Conservation (phyloP, 2,888 invertebrate genomes). For the Fissipunctia ypsillon region DNA sequence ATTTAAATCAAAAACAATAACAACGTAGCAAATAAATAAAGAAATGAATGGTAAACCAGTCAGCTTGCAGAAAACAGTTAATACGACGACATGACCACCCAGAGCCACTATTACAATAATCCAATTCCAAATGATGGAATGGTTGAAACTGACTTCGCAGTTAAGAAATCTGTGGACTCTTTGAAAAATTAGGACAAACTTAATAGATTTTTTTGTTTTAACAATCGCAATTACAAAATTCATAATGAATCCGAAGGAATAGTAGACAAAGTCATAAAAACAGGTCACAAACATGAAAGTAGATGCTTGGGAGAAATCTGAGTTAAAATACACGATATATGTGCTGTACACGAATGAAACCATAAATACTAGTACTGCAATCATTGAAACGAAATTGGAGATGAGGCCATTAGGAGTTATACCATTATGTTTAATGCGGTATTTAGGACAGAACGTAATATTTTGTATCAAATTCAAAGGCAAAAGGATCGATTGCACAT, state of each 20-base stretch:
- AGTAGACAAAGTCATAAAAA: background rate
- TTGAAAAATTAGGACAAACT: slow-evolving; percentile 23
- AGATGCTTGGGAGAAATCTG: background rate
- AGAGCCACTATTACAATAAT: slow-evolving; percentile 5
- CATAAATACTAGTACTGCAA: background rate
- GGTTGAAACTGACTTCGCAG: background rate
- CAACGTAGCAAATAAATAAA: background rate
- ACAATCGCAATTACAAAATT: background rate
- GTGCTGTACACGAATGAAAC: background rate
- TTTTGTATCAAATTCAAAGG: slow-evolving; percentile 26
- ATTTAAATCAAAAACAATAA: slow-evolving; percentile 22
- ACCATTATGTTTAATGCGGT: background rate
- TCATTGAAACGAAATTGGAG: background rate
- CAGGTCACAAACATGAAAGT: background rate
- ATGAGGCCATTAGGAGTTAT: slow-evolving; percentile 1
- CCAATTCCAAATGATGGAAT: slow-evolving; percentile 22
- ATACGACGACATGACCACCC: background rate
- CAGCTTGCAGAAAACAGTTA: background rate
- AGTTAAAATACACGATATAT: fast-evolving
- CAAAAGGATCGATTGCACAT: slow-evolving; percentile 6
- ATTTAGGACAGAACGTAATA: slow-evolving; percentile 11
- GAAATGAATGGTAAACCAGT: background rate
- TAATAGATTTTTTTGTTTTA: background rate
- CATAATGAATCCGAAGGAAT: background rate
- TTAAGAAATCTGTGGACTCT: slow-evolving; percentile 24